These are phyloP conservation scores for Microcaecilia unicolor DNA, from an alignment of 2,797 vertebrate genomes.

Conservation along the genomic window DNA sequence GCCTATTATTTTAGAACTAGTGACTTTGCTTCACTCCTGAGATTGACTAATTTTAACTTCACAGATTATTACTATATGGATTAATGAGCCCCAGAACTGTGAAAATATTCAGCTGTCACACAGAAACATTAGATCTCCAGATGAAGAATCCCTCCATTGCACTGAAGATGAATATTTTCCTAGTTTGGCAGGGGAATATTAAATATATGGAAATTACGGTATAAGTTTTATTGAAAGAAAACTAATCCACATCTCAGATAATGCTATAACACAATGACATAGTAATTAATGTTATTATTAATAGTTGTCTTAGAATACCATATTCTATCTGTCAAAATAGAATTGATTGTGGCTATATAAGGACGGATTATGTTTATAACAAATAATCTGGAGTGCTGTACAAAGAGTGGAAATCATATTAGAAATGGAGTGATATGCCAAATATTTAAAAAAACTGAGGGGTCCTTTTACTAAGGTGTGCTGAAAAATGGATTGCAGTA, in stretches of 20 bases:
- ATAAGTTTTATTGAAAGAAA: neutral
- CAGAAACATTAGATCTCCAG: constrained; percentile 39
- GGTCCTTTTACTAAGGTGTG: too few relatives aligned
- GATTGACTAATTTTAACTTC: constrained; percentile 44
- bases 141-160: too few relatives aligned
- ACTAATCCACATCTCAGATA: neutral
- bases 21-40: constrained; percentile 34
- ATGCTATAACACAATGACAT: fast-evolving
- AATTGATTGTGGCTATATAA: too few relatives aligned
- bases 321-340: too few relatives aligned
- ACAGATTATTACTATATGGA: constrained; percentile 36
- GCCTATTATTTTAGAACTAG: constrained; percentile 36
- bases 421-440: too few relatives aligned
- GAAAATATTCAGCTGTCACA: constrained; percentile 26
- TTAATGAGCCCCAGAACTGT: constrained; percentile 36
- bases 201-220: neutral
- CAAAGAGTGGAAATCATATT: too few relatives aligned
- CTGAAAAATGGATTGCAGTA: too few relatives aligned
- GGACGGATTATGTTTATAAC: too few relatives aligned
- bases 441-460: too few relatives aligned
- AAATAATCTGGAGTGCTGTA: too few relatives aligned
- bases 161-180: constrained; percentile 17
- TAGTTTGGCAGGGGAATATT: constrained; percentile 8
- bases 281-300: too few relatives aligned
- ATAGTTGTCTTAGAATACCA: too few relatives aligned